These are phyloP conservation scores for Tetranychus truncatus DNA, from an alignment of 2,888 invertebrate species.

Conservation along the genomic window DNA sequence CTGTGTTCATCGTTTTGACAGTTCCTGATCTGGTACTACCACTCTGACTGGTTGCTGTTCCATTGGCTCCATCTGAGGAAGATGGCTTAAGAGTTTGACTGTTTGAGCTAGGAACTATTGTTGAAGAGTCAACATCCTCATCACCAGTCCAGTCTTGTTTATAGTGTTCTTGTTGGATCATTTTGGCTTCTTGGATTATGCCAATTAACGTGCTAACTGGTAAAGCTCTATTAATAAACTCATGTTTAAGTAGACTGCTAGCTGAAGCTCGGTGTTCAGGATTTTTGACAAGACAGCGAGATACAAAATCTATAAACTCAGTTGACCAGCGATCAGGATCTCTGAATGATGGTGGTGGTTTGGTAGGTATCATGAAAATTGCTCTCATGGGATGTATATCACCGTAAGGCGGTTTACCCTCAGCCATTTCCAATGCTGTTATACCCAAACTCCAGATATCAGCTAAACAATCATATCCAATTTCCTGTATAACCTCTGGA, in stretches of 20 bases:
- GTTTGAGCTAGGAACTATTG: conserved; percentile 44
- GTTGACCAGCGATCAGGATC: conserved; percentile 91
- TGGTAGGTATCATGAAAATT: conserved; percentile 99
- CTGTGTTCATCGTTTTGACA: conserved; percentile 4
- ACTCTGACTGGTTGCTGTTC: background rate
- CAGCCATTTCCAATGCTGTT: conserved; percentile 97
- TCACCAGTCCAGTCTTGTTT: conserved; percentile 32
- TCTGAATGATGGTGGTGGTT: conserved; percentile 91
- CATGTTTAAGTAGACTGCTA: conserved; percentile 58
- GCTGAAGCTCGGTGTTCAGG: conserved; percentile 89
- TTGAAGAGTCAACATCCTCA: conserved; percentile 45
- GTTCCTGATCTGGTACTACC: conserved; percentile 9
- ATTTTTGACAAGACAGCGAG: conserved; percentile 49
- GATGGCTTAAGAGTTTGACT: conserved; percentile 18
- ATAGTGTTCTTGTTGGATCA: conserved; percentile 39
- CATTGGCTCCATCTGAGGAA: conserved; percentile 1
- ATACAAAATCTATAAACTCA: conserved; percentile 91
- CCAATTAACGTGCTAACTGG: conserved; percentile 62
- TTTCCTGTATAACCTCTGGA: conserved; percentile 93
- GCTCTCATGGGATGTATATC: conserved; percentile 58
- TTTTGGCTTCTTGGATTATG: conserved; percentile 85
- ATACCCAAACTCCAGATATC: conserved; percentile 91
- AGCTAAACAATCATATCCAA: conserved; percentile 96
- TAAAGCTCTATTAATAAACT: conserved; percentile 75
- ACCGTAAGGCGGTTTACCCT: conserved; percentile 76